A percentile compares a stretch with the other conserved stretches of the same genome.
These are phyloP conservation scores for Scolopax mira DNA, from an alignment of 2,113 vertebrate genomes.

Conservation along the genomic window DNA sequence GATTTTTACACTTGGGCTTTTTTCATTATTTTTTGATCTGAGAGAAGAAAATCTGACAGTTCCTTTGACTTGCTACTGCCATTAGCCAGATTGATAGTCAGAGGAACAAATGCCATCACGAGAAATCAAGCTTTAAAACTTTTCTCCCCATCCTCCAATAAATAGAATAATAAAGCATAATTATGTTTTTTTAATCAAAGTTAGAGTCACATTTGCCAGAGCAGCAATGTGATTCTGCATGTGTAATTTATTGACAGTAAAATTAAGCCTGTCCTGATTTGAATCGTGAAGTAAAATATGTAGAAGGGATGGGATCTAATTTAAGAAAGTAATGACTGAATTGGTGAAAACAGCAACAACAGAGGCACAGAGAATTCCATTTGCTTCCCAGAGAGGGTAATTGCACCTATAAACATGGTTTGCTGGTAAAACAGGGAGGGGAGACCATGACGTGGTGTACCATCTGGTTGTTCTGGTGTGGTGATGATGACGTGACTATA, in stretches of 20 bases:
- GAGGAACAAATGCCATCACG: not conserved
- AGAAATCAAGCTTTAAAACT: not conserved
- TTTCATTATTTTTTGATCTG: not conserved
- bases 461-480: not conserved
- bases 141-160: not conserved
- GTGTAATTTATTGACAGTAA: not conserved
- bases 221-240: not conserved
- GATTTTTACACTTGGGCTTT: not conserved
- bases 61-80: not conserved
- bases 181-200: constrained; percentile 8
- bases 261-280: not conserved
- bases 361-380: not conserved
- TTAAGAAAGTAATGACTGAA: not conserved
- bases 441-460: not conserved
- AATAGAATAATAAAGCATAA: not conserved
- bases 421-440: not conserved
- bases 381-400: not conserved
- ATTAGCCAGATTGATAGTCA: not conserved
- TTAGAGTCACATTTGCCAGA: not conserved
- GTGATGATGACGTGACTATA: not conserved
- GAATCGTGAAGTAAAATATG: not conserved
- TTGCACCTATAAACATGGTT: not conserved
- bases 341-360: not conserved
- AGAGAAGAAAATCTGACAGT: not conserved
- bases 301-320: not conserved